Percentiles rank a stretch among this genome's conserved stretches.
Evolutionary conservation across 2,888 invertebrate genomes (phyloP).

Genomic region (Xanthia icteritia): DNA sequence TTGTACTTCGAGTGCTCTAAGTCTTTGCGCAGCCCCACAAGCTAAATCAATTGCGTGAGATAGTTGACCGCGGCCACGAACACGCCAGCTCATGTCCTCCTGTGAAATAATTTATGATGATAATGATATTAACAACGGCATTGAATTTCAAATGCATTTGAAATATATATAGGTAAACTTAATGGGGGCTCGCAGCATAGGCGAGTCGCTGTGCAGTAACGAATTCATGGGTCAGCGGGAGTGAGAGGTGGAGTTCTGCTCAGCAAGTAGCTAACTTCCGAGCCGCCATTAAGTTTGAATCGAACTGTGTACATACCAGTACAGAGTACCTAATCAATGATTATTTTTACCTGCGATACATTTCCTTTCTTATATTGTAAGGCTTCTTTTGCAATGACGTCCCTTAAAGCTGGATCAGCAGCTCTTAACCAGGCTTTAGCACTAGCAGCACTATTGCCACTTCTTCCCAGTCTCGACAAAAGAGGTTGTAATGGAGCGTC

Average conservation of each 20-base stretch:
- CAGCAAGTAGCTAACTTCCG: too few relatives aligned
- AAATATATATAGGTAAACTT: too few relatives aligned
- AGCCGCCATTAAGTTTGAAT: too few relatives aligned
- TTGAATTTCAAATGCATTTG: neutral
- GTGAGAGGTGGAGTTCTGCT: too few relatives aligned
- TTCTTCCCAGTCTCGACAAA: conserved; percentile 92
- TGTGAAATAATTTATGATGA: conserved; percentile 75
- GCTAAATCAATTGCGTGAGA: conserved; percentile 93
- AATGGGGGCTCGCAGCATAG: too few relatives aligned
- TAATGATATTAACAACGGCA: neutral
- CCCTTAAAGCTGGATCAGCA: conserved; percentile 94
- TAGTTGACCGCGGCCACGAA: conserved; percentile 93
- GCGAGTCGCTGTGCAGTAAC: too few relatives aligned
- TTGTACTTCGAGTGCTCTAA: conserved; percentile 93
- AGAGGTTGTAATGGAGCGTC: conserved; percentile 94
- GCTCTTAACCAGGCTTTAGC: conserved; percentile 93
- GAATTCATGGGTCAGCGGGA: too few relatives aligned
- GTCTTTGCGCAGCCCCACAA: conserved; percentile 94
- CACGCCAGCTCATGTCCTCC: conserved; percentile 93
- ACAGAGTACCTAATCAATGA: neutral
- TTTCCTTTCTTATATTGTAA: conserved; percentile 94
- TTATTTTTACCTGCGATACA: conserved; percentile 82
- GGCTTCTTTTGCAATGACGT: conserved; percentile 96
- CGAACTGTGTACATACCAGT: neutral
- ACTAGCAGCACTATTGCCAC: conserved; percentile 81